A percentile compares a stretch with the other conserved stretches of the same genome.
Conservation (phyloP, 2,888 invertebrate genomes). For the Ceratothoa steindachneri region DNA sequence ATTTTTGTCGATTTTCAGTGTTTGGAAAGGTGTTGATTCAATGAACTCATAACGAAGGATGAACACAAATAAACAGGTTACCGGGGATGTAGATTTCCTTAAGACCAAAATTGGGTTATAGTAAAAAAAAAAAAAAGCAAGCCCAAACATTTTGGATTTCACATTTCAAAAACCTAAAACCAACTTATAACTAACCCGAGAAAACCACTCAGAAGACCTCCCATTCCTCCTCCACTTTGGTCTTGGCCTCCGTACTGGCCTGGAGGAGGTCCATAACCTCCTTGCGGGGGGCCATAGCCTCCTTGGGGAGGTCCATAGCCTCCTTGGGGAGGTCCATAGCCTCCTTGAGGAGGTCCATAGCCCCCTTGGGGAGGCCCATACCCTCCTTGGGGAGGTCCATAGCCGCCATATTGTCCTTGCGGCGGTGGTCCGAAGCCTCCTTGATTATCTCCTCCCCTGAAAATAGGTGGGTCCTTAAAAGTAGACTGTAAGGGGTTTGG, state of each 20-base stretch:
- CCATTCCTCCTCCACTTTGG: constrained; percentile 5
- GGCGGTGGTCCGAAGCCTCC: constrained; percentile 2
- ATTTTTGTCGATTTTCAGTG: too few relatives aligned
- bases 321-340: neutral
- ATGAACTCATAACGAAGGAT: too few relatives aligned
- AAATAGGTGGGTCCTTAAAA: too few relatives aligned
- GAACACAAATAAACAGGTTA: too few relatives aligned
- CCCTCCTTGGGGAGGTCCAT: neutral
- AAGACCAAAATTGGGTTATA: too few relatives aligned
- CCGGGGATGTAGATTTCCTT: too few relatives aligned
- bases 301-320: neutral
- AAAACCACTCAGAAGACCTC: constrained; percentile 3
- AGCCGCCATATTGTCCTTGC: neutral
- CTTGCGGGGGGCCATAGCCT: neutral
- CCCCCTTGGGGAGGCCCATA: neutral
- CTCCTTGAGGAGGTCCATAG: neutral
- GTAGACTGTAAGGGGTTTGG: too few relatives aligned
- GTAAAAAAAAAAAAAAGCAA: too few relatives aligned
- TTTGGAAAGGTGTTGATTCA: too few relatives aligned
- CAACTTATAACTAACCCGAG: constrained; percentile 4
- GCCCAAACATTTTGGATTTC: too few relatives aligned
- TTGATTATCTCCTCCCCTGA: neutral
- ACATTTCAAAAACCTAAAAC: too few relatives aligned
- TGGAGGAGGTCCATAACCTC: constrained; percentile 1
- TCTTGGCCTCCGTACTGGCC: constrained; percentile 4